A percentile compares a stretch with the other conserved stretches of the same genome.
These are phyloP conservation scores for Formica selysi DNA, from an alignment of 1,140 invertebrate genomes.

Conservation along the genomic window DNA sequence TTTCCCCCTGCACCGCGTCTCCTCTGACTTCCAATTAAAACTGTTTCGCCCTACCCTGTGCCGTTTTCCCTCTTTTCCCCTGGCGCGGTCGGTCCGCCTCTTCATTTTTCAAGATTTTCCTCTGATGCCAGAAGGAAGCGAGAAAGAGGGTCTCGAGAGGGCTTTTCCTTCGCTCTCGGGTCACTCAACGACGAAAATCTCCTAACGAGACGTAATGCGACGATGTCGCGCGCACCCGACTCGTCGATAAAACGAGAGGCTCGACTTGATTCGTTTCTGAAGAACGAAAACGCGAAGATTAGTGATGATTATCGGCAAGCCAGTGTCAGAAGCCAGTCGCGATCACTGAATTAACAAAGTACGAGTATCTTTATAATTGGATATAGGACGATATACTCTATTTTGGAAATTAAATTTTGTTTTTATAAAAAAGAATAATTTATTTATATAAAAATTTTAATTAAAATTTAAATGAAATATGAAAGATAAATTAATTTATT, in stretches of 20 bases:
- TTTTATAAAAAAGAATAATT: background rate
- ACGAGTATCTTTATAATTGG: background rate
- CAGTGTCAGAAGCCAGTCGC: background rate
- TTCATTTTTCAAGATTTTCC: constrained; percentile 78
- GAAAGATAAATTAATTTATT: background rate
- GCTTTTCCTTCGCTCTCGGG: constrained; percentile 49
- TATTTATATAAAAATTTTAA: background rate
- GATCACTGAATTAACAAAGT: constrained; percentile 14
- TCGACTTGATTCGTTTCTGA: constrained; percentile 32
- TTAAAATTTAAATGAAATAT: background rate
- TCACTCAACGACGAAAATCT: constrained; percentile 72
- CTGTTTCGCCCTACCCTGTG: constrained; percentile 73
- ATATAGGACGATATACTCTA: background rate
- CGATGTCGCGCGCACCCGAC: constrained; percentile 16
- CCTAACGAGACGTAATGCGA: constrained; percentile 67
- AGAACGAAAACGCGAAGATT: constrained; percentile 40
- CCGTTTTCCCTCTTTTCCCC: constrained; percentile 30
- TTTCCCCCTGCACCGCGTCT: constrained; percentile 31
- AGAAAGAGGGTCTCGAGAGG: constrained; percentile 49
- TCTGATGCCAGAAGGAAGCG: constrained; percentile 62
- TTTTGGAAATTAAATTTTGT: background rate
- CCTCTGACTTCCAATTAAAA: constrained; percentile 80
- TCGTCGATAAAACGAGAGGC: constrained; percentile 26
- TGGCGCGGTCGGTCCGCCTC: constrained; percentile 32
- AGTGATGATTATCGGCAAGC: constrained; percentile 44